These are phyloP conservation scores for Ganaspis sp. DNA, from an alignment of 1,140 invertebrate genomes.

Conservation along the genomic window DNA sequence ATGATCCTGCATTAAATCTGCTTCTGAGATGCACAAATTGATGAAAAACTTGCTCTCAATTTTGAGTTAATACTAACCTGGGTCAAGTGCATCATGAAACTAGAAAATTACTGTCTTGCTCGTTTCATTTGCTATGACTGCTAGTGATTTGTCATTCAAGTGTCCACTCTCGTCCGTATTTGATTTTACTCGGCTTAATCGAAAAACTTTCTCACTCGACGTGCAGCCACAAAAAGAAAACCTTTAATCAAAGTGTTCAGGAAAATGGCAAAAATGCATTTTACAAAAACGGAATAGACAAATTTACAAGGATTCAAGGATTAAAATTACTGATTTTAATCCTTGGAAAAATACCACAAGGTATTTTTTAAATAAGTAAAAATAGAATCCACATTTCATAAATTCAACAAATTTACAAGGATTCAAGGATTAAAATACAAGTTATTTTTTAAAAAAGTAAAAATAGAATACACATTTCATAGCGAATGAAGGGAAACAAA, in stretches of 20 bases:
- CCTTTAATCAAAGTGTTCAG: constrained; percentile 44
- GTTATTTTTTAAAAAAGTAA: no score
- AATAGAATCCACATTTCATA: no score
- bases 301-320: no score
- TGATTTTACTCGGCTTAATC: constrained; percentile 57
- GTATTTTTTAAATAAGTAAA: no score
- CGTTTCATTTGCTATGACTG: background rate
- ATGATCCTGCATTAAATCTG: constrained; percentile 5
- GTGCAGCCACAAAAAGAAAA: constrained; percentile 1
- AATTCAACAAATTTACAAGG: no score
- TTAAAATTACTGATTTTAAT: no score
- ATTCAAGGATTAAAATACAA: no score
- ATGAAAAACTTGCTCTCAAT: background rate
- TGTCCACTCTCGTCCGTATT: constrained; percentile 38
- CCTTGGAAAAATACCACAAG: no score
- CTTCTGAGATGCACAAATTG: background rate
- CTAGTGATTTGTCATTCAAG: constrained; percentile 40
- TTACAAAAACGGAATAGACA: no score
- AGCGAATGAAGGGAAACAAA: no score
- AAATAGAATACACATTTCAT: no score
- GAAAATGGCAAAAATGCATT: no score
- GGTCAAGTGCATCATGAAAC: constrained; percentile 2
- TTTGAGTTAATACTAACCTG: background rate
- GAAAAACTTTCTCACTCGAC: constrained; percentile 65
- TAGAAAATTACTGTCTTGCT: constrained; percentile 26